These are phyloP conservation scores for Pterostichus madidus DNA, from an alignment of 2,888 invertebrate genomes.

Conservation along the genomic window DNA sequence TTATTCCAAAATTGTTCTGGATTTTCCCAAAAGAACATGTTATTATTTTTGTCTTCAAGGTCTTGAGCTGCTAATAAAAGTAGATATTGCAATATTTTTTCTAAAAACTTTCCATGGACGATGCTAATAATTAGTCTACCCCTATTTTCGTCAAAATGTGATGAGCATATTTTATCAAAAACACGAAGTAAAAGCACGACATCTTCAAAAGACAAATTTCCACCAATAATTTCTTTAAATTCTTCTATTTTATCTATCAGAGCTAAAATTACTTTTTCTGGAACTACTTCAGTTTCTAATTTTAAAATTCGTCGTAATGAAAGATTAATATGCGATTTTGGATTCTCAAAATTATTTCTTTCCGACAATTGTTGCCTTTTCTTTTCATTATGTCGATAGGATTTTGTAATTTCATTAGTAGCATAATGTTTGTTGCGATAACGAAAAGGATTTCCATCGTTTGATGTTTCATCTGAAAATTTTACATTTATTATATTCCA, in stretches of 20 bases:
- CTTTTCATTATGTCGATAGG: too few relatives aligned
- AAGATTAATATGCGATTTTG: neutral
- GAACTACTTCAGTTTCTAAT: neutral
- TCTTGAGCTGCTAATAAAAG: neutral
- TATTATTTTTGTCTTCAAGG: constrained; percentile 15
- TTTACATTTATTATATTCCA: too few relatives aligned
- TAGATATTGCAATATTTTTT: neutral
- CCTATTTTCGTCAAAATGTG: neutral
- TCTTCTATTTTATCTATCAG: neutral
- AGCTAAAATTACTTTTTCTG: constrained; percentile 27
- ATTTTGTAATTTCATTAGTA: too few relatives aligned
- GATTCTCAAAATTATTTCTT: too few relatives aligned
- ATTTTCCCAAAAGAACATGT: constrained; percentile 44
- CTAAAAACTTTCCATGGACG: constrained; percentile 7
- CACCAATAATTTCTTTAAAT: constrained; percentile 15
- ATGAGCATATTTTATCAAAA: neutral
- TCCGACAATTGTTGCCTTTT: too few relatives aligned
- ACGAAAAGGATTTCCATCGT: too few relatives aligned
- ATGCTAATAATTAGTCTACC: neutral
- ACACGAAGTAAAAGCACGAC: constrained; percentile 43
- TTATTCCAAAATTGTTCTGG: constrained; percentile 55
- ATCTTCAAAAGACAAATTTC: constrained; percentile 14
- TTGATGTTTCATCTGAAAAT: too few relatives aligned
- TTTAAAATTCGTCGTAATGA: neutral
- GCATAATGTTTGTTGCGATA: too few relatives aligned